Percentiles rank a stretch among this genome's conserved stretches.
These are phyloP conservation scores for Heptranchias perlo DNA, from an alignment of 2,113 vertebrate species.

Conservation along the genomic window DNA sequence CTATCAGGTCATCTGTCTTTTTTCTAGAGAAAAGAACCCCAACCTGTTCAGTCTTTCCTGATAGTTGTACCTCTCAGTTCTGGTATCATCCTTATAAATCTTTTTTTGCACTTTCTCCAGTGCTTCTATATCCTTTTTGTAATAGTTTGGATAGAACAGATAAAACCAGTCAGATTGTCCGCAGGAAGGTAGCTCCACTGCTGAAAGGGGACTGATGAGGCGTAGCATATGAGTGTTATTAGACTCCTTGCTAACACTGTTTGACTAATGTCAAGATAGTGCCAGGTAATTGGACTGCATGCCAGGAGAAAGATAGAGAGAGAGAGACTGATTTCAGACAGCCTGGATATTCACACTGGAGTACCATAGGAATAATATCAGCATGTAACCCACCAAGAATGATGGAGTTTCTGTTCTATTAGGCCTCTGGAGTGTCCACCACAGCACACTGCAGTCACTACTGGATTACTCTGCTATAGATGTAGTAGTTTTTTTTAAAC, in stretches of 20 bases:
- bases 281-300: conserved; percentile 14
- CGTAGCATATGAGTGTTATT: background rate
- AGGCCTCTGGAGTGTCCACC: background rate
- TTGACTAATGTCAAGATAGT: conserved; percentile 6
- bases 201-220: conserved; percentile 8
- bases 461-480: background rate
- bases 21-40: background rate
- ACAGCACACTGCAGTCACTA: background rate
- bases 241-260: background rate
- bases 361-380: background rate
- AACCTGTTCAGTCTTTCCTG: background rate
- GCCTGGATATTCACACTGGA: background rate
- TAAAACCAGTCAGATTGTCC: background rate
- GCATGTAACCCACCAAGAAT: background rate
- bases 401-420: background rate
- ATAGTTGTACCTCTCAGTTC: background rate
- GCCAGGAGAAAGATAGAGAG: background rate
- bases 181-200: background rate
- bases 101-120: background rate
- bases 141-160: background rate
- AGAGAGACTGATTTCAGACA: background rate
- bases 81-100: background rate
- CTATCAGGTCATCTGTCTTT: background rate
- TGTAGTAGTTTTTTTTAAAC: background rate
- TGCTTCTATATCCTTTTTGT: too few relatives aligned